Base-by-base conservation (phyloP, 1,140 invertebrate genomes). In the Drosophila hydei region DNA sequence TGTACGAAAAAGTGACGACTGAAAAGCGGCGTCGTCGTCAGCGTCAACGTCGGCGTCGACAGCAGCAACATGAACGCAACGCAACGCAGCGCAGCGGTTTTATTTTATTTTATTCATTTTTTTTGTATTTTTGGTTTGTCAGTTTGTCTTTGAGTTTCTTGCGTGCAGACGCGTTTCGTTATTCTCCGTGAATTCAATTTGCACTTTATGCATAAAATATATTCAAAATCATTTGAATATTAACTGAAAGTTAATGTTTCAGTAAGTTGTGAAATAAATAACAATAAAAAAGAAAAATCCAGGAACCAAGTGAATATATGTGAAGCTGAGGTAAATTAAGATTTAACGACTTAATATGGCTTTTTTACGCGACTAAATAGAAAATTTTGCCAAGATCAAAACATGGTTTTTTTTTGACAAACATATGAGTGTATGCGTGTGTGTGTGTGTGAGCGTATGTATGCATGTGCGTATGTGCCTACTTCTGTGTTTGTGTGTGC, bases 111-210 rank as follows among this genome's bases (percentile, higher is more conserved):
- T 52, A 67, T 56, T 33, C 30, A 33, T 23, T 42, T 55, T 48
- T 30, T 64, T 75, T 78, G 59, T 56, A 59, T 62, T 65, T 65
- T 79, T 71, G 25, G 14, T 79, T 84, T 43, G 60, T 77, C 74
- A 85, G 59, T 85, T 85, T 63, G 70, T 43, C 74, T 88, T 71
- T 81, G 83, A 83, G 75, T 79, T 78, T 56, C 78, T 88, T 75
- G 77, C 68, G 81, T 78, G 78, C 83, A 79, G 83, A 81, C 83
- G 77, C 75, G 83, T 88, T 88, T 79, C 33, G 64, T 52, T 64
- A 51, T 43, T 30, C 55, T 54, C 56, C 67, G 38, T 63, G 25
- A 47, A 36, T 64, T 52, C n/a, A 43, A 52, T 58, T 43, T 14
- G 23, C 52, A 61, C 23, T 27, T 55, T 48, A 30, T 30, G 43